Conservation (phyloP, 2,888 invertebrate species). For the Cheilosia urbana region DNA sequence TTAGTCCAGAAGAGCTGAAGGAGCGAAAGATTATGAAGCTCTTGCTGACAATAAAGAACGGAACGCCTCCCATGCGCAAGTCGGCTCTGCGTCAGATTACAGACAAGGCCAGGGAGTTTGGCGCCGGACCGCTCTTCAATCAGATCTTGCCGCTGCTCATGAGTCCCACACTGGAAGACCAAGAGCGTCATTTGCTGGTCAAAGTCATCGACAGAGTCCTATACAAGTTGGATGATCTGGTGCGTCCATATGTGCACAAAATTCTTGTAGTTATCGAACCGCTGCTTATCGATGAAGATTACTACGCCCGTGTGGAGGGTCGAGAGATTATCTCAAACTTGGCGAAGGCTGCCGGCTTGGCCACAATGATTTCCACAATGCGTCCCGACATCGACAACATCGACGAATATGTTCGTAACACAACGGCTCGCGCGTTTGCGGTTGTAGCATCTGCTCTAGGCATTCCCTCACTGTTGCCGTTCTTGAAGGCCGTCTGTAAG, state of each 20-base stretch:
- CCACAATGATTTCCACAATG: conserved; percentile 99
- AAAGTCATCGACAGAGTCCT: conserved; percentile 99
- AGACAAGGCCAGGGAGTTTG: conserved; percentile 99
- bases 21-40: conserved; percentile 99
- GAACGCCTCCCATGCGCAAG: conserved; percentile 99
- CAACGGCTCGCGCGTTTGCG: conserved; percentile 99
- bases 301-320: conserved; percentile 99
- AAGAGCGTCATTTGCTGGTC: conserved; percentile 98
- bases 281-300: conserved; percentile 99
- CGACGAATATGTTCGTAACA: conserved; percentile 99
- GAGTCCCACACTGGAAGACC: conserved; percentile 99
- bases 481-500: conserved; percentile 99
- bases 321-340: conserved; percentile 99
- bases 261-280: conserved; percentile 99
- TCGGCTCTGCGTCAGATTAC: conserved; percentile 98
- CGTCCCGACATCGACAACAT: conserved; percentile 99
- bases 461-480: conserved; percentile 98
- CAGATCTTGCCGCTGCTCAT: conserved; percentile 99
- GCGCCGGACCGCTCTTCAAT: conserved; percentile 99
- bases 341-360: conserved; percentile 99
- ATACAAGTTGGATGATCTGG: conserved; percentile 99
- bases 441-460: conserved; percentile 99
- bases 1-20: conserved; percentile 98
- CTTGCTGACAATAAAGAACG: conserved; percentile 98
- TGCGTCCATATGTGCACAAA: conserved; percentile 99